phyloP scores from a whole-genome alignment of 2,113 vertebrate genomes.

The Motacilla tschutschensis region DNA sequence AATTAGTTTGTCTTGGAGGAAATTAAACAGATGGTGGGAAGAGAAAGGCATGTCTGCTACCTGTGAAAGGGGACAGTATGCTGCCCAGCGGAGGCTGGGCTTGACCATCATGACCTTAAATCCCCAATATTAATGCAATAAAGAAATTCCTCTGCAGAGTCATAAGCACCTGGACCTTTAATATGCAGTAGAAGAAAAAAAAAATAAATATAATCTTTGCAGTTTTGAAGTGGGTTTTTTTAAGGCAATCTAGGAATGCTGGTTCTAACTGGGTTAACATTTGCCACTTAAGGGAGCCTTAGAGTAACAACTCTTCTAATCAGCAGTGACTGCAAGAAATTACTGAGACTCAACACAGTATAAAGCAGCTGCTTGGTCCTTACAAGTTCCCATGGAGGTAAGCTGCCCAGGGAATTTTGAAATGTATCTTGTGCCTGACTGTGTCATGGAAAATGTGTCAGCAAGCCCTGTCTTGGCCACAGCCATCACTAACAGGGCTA shows the following conservation, averaged over 20 bases:
- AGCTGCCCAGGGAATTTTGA: neutral
- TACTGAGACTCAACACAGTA: neutral
- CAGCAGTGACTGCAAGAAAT: neutral
- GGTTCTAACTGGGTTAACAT: neutral
- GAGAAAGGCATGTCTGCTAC: neutral
- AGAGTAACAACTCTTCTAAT: neutral
- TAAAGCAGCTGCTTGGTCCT: neutral
- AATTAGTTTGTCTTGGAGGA: neutral
- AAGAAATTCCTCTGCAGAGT: neutral
- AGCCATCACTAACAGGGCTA: neutral
- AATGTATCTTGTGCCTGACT: neutral
- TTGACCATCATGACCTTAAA: neutral
- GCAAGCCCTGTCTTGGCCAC: neutral
- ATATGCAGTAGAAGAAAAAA: neutral
- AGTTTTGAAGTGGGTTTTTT: neutral
- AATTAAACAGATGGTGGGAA: neutral
- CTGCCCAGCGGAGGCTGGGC: neutral
- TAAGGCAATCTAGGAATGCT: neutral
- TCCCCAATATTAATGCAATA: neutral
- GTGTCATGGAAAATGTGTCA: neutral
- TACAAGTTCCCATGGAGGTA: neutral
- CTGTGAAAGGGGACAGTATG: neutral
- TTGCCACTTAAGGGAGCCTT: neutral
- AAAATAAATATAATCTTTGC: neutral
- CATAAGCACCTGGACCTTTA: neutral